Conservation (phyloP, 2,113 vertebrate genomes). For the Tragulus kanchil region DNA sequence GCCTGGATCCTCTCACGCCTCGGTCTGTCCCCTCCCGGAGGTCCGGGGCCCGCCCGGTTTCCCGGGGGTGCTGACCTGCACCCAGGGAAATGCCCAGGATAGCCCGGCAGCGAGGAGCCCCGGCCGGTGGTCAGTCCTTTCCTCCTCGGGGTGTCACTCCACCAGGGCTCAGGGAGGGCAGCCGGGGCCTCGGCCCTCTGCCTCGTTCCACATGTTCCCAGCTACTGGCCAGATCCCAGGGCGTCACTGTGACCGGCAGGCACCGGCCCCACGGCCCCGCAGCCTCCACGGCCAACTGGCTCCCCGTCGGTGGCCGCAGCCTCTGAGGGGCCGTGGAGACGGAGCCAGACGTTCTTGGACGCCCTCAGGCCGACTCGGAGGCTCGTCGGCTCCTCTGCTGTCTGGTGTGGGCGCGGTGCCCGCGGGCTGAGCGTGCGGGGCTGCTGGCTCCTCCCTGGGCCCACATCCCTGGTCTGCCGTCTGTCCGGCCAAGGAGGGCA, state of each 20-base stretch:
- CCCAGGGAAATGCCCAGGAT: background rate
- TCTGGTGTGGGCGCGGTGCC: too few relatives aligned
- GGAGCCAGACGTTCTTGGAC: accelerated
- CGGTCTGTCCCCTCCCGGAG: accelerated
- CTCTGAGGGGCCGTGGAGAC: accelerated
- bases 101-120: accelerated
- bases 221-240: background rate
- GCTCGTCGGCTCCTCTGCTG: accelerated
- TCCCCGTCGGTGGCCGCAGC: accelerated
- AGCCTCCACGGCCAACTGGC: accelerated
- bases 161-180: accelerated
- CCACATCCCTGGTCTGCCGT: background rate
- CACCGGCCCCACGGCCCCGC: accelerated
- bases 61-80: accelerated
- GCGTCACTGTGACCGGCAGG: accelerated
- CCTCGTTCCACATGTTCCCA: accelerated
- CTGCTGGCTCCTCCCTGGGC: background rate
- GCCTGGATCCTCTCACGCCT: background rate
- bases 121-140: accelerated
- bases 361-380: accelerated
- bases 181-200: accelerated
- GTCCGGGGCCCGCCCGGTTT: background rate
- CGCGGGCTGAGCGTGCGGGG: accelerated
- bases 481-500: background rate
- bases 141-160: background rate